Conservation (phyloP, 2,113 vertebrate species). For the Aptenodytes patagonicus region DNA sequence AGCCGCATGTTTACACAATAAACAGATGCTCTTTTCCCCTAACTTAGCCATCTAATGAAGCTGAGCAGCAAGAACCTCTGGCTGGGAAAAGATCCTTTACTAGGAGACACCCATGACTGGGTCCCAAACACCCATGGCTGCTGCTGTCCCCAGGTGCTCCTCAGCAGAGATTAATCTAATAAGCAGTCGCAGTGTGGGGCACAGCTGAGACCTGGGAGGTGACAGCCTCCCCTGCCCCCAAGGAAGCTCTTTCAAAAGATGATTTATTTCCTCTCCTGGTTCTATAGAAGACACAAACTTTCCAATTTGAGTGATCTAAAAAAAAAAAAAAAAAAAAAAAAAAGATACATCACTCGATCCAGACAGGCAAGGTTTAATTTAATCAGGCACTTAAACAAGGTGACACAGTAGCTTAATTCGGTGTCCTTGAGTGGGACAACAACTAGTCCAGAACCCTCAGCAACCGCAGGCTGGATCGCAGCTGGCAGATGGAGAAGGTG, state of each 20-base stretch:
- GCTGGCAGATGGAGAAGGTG: not conserved
- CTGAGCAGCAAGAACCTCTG: not conserved
- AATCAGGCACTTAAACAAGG: slow-evolving; percentile 58
- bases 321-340: not conserved
- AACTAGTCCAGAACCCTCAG: not conserved
- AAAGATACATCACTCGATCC: not conserved
- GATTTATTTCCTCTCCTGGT: slow-evolving; percentile 76
- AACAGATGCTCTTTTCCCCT: slow-evolving; percentile 48
- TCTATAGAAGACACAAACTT: slow-evolving; percentile 72
- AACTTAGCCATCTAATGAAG: slow-evolving; percentile 30
- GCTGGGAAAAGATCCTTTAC: not conserved
- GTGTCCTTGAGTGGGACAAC: slow-evolving; percentile 48
- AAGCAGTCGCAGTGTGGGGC: not conserved
- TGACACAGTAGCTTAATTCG: slow-evolving; percentile 47
- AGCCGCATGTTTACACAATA: not conserved
- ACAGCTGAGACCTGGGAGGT: slow-evolving; percentile 18
- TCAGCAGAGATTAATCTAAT: not conserved
- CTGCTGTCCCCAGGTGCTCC: slow-evolving; percentile 42
- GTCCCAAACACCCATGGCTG: not conserved
- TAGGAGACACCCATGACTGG: slow-evolving; percentile 22
- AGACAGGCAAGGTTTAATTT: slow-evolving; percentile 46
- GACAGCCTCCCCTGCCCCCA: not conserved
- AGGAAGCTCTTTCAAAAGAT: slow-evolving; percentile 7
- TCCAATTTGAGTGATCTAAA: slow-evolving; percentile 65
- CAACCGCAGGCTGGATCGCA: not conserved